Evolutionary conservation across 2,888 invertebrate species (phyloP).

Genomic region (Tricholauxania praeusta): DNA sequence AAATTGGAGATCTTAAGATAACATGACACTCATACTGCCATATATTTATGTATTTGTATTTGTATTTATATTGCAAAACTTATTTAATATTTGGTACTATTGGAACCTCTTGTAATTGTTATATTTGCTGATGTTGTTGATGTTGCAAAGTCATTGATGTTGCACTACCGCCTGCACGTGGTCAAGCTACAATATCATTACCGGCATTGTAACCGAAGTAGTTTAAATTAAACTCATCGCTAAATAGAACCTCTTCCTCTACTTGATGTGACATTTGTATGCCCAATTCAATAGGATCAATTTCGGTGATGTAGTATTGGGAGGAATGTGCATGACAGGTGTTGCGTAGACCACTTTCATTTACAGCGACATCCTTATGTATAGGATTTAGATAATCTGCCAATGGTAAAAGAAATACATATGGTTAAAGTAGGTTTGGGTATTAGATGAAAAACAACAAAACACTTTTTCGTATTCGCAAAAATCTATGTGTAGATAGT

Average conservation of each 20-base stretch:
- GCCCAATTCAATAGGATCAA: slow-evolving; percentile 68
- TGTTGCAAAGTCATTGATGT: slow-evolving; percentile 20
- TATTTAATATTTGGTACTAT: slow-evolving; percentile 29
- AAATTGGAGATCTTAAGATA: not conserved
- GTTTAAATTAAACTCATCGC: slow-evolving; percentile 68
- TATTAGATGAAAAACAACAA: no score
- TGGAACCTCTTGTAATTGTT: slow-evolving; percentile 39
- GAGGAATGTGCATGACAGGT: slow-evolving; percentile 48
- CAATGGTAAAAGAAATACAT: not conserved
- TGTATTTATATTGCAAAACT: slow-evolving; percentile 17
- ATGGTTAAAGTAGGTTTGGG: not conserved
- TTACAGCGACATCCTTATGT: slow-evolving; percentile 81
- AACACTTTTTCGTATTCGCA: no score
- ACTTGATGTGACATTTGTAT: slow-evolving; percentile 65
- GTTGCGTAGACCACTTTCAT: slow-evolving; percentile 77
- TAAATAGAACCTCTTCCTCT: slow-evolving; percentile 66
- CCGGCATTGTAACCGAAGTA: slow-evolving; percentile 66
- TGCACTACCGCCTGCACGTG: slow-evolving; percentile 39
- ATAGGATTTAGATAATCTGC: slow-evolving; percentile 77
- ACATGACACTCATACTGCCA: no score
- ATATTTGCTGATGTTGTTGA: slow-evolving; percentile 23
- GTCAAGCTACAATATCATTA: slow-evolving; percentile 68
- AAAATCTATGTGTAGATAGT: no score
- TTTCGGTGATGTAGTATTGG: slow-evolving; percentile 66
- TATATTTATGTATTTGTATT: no score